Percentiles rank a stretch among this genome's conserved stretches.
These are phyloP conservation scores for Plebejus anna DNA, from an alignment of 2,888 invertebrate genomes.

Conservation along the genomic window DNA sequence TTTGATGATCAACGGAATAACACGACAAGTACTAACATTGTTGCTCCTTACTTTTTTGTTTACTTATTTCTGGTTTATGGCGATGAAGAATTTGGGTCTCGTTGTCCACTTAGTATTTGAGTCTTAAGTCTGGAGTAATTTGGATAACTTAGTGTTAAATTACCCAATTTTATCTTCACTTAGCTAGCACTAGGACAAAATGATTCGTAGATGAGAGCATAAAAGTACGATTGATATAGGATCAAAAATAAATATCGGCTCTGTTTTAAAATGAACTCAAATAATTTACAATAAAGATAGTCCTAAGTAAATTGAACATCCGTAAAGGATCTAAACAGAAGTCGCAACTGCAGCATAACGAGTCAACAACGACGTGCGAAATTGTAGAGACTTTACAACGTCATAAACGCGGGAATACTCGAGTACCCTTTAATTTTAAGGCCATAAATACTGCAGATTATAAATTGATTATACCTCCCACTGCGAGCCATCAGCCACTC, in stretches of 20 bases:
- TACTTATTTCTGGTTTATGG: slow-evolving; percentile 1
- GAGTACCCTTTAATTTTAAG: slow-evolving; percentile 15
- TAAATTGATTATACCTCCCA: slow-evolving; percentile 13
- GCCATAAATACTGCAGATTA: slow-evolving; percentile 17
- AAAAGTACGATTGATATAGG: neutral
- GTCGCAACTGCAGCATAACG: slow-evolving; percentile 6
- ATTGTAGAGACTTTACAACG: slow-evolving; percentile 15
- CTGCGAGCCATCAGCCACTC: neutral
- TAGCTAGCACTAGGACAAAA: neutral
- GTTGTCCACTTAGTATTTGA: neutral
- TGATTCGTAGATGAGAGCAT: neutral
- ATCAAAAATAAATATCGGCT: neutral
- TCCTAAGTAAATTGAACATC: slow-evolving; percentile 1
- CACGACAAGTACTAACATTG: neutral
- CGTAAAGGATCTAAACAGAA: slow-evolving; percentile 1
- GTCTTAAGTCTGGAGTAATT: neutral
- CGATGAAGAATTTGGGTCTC: neutral
- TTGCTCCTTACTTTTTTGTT: neutral
- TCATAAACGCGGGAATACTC: slow-evolving; percentile 21
- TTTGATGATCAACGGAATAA: slow-evolving; percentile 10
- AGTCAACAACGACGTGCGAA: slow-evolving; percentile 24
- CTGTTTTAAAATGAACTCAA: neutral
- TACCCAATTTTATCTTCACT: too few species aligned
- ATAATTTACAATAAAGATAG: neutral
- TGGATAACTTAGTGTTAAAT: neutral